Evolutionary conservation across 2,888 invertebrate species (phyloP).

Genomic region (Caradrina kadenii): DNA sequence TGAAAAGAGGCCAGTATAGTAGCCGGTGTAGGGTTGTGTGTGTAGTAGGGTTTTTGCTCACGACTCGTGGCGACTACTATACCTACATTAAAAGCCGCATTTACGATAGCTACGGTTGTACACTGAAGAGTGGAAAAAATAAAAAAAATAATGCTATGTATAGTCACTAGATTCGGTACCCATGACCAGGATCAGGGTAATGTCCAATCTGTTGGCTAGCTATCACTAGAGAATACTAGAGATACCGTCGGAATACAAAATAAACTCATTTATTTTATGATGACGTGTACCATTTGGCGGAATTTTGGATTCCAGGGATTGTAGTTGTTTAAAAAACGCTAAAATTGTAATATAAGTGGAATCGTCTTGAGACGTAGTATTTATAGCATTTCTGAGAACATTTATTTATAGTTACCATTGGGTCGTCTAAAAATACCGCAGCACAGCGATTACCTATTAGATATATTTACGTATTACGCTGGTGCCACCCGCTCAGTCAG

Average conservation of each 20-base stretch:
- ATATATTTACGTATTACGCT: conserved; percentile 18
- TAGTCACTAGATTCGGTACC: not conserved
- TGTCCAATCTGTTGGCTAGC: conserved; percentile 10
- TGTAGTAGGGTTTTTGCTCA: too few species aligned
- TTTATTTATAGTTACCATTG: conserved; percentile 1
- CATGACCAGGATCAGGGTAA: not conserved
- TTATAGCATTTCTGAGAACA: conserved; percentile 29
- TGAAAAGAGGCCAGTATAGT: too few species aligned
- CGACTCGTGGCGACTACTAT: too few species aligned
- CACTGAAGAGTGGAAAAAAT: too few species aligned
- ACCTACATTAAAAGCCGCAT: too few species aligned
- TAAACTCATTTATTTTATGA: not conserved
- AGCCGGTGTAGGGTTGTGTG: too few species aligned
- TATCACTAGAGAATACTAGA: not conserved
- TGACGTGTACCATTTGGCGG: conserved; percentile 3
- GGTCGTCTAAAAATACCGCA: conserved; percentile 26
- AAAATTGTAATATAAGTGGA: conserved; percentile 25
- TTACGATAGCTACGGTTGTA: too few species aligned
- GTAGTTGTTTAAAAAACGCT: conserved; percentile 43
- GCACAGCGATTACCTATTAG: not conserved
- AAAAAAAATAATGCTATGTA: too few species aligned
- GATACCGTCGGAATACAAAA: conserved; percentile 2
- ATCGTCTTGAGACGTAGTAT: conserved; percentile 35
- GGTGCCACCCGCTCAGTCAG: too few species aligned
- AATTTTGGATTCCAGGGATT: conserved; percentile 24